Percentiles rank a stretch among this genome's conserved stretches.
Evolutionary conservation across 1,140 invertebrate genomes (phyloP).

Genomic region (Colletes gigas): DNA sequence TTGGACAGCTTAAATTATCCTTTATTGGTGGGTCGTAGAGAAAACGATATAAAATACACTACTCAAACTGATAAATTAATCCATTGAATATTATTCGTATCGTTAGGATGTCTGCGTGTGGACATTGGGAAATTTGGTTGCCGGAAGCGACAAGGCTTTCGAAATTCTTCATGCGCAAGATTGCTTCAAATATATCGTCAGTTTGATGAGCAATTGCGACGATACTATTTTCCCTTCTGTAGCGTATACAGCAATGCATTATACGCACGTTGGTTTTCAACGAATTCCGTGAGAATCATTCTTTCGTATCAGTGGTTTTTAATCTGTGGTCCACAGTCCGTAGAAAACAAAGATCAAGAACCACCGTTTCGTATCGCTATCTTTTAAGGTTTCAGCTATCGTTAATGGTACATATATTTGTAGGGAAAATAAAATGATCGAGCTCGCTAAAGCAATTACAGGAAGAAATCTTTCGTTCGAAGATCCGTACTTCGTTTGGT

Average conservation of each 20-base stretch:
- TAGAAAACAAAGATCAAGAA: too few relatives aligned
- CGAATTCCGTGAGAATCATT: constrained; percentile 64
- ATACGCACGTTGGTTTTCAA: constrained; percentile 60
- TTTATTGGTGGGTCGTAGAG: constrained; percentile 68
- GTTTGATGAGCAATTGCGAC: constrained; percentile 67
- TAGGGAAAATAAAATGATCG: constrained; percentile 65
- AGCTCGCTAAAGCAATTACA: constrained; percentile 54
- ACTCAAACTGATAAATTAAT: background rate
- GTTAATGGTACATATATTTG: constrained; percentile 44
- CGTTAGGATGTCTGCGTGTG: constrained; percentile 74
- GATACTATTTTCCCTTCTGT: constrained; percentile 64
- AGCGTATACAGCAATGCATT: constrained; percentile 70
- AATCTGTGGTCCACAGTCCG: too few relatives aligned
- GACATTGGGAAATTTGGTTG: constrained; percentile 77
- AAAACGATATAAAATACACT: background rate
- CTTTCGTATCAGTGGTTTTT: background rate
- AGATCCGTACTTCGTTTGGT: constrained; percentile 67
- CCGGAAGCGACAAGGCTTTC: constrained; percentile 66
- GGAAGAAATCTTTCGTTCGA: constrained; percentile 47
- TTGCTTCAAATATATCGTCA: constrained; percentile 69
- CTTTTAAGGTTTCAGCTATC: background rate
- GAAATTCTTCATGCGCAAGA: constrained; percentile 71
- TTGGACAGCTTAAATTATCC: constrained; percentile 74
- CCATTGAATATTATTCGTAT: constrained; percentile 16
- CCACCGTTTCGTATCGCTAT: background rate